Evolutionary conservation across 2,888 invertebrate genomes (phyloP), one percentile per base, ranked within the genome.

Genomic region (Pseudoips prasinana): DNA sequence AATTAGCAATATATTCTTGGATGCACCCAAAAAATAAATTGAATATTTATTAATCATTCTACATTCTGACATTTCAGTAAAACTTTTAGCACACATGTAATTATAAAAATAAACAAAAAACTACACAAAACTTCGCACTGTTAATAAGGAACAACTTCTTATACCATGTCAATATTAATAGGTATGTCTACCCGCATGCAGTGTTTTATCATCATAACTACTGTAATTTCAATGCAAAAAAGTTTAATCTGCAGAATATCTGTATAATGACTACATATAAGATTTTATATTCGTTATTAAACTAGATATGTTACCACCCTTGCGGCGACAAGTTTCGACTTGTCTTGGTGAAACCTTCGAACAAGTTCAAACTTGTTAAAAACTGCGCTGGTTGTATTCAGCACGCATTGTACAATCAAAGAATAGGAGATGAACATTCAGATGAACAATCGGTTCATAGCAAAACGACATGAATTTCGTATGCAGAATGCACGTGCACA

Each of bases 261-360:
- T 14, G 3, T 14, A 5, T 14, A 14, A 14, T 14, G 14, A 14
- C n/a, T n/a, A n/a, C 14, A 14, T 14, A 14, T 14, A 14, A 14
- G 14, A 14, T 14, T 14, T 3, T 14, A 3, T 14, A 3, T 14
- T 5, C 14, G 5, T 14, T n/a, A n/a, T n/a, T n/a, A n/a, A n/a
- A n/a, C n/a, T n/a, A n/a, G n/a, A n/a, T n/a, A n/a, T 14, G 5
- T 3, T 3, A 14, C 14, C 29, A 51, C 39, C 45, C 39, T 24
- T 25, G 33, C 14, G 2, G n/a, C 34, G 35, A 73, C 84, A 73
- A 57, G 83, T 80, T 58, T 4, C 65, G 78, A 83, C 85, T 77
- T 85, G 85, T 76, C 56, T 29, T 53, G 41, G 58, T 23, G 35
- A 70, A 80, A 70, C 57, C 78, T 76, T 55, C 32, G 38, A 59